These are phyloP conservation scores for Morpho achilles DNA, from an alignment of 2,888 invertebrate species.

Conservation along the genomic window DNA sequence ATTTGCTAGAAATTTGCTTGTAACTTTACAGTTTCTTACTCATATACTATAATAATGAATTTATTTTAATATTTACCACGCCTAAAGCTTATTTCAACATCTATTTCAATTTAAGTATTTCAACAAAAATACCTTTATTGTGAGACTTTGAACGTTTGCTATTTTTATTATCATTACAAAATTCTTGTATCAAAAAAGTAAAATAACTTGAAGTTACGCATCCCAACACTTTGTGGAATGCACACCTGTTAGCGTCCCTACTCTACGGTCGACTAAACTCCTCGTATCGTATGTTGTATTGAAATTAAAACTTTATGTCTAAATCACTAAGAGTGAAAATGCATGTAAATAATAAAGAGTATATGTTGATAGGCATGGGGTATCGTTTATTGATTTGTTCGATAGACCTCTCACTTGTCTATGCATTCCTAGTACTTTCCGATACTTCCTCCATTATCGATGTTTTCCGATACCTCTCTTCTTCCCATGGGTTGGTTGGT, in stretches of 20 bases:
- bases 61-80: no score
- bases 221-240: slow-evolving; percentile 20
- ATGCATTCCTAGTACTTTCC: slow-evolving; percentile 66
- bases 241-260: slow-evolving; percentile 21
- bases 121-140: neutral
- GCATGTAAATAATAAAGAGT: neutral
- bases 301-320: slow-evolving; percentile 6
- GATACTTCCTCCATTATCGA: slow-evolving; percentile 72
- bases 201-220: slow-evolving; percentile 3
- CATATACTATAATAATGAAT: no score
- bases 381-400: slow-evolving; percentile 46
- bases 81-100: no score
- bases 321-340: neutral
- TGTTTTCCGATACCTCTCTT: slow-evolving; percentile 58
- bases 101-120: no score
- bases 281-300: neutral
- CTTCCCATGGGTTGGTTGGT: neutral
- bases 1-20: no score
- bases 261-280: slow-evolving; percentile 3
- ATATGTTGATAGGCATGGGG: slow-evolving; percentile 28
- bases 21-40: no score
- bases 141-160: neutral
- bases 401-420: slow-evolving; percentile 43
- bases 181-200: neutral
- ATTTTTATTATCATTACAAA: neutral